Conservation (phyloP, 1,140 invertebrate species). For the Lasioglossum albipes region DNA sequence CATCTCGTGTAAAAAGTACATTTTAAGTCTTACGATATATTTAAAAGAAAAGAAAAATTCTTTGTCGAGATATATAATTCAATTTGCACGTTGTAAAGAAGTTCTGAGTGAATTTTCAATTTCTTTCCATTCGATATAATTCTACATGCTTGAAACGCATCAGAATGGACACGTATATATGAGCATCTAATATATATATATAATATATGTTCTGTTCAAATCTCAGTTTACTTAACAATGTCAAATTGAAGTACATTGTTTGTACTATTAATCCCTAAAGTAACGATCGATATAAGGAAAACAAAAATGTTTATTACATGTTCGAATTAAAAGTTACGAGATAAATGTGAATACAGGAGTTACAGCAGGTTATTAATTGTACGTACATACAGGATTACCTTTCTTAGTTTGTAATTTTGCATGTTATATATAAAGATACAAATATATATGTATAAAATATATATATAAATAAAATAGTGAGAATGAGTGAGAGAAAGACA, state of each 20-base stretch:
- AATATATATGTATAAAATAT: slow-evolving; percentile 27
- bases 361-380: slow-evolving; percentile 54
- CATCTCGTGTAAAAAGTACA: not conserved
- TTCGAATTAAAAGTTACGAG: slow-evolving; percentile 54
- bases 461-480: slow-evolving; percentile 20
- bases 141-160: not conserved
- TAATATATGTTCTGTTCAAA: not conserved
- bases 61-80: not conserved
- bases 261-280: slow-evolving; percentile 47
- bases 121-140: not conserved
- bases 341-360: slow-evolving; percentile 57
- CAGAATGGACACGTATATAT: not conserved
- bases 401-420: slow-evolving; percentile 68
- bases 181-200: not conserved
- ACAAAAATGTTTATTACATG: slow-evolving; percentile 54
- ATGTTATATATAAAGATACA: slow-evolving; percentile 63
- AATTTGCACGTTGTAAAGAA: not conserved
- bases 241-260: slow-evolving; percentile 44
- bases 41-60: not conserved
- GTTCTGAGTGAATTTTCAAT: not conserved
- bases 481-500: slow-evolving; percentile 4
- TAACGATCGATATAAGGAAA: slow-evolving; percentile 25
- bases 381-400: slow-evolving; percentile 60
- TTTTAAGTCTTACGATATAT: not conserved
- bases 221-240: slow-evolving; percentile 68